phyloP scores from a whole-genome alignment of 2,888 invertebrate genomes.

The Cyclophora punctaria region DNA sequence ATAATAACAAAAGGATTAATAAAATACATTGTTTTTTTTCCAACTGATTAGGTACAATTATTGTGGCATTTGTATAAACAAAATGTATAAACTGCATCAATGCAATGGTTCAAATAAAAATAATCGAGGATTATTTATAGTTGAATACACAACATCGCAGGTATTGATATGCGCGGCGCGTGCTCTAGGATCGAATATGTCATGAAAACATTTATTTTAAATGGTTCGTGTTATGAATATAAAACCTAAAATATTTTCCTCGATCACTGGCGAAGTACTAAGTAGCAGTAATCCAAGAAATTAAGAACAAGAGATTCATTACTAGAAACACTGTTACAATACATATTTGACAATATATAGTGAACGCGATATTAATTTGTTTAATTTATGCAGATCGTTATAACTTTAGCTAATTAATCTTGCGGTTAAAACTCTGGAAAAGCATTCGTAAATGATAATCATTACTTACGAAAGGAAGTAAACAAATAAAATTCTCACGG shows the following conservation, averaged over 20 bases:
- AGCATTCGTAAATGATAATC: background rate
- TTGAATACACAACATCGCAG: slow-evolving; percentile 30
- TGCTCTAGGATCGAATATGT: slow-evolving; percentile 23
- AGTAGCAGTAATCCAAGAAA: background rate
- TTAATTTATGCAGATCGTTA: too few species aligned
- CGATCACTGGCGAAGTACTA: background rate
- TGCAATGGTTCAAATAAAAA: slow-evolving; percentile 25
- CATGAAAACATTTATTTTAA: slow-evolving; percentile 33
- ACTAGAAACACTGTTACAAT: too few species aligned
- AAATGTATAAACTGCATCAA: slow-evolving; percentile 3
- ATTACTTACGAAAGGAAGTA: slow-evolving; percentile 2
- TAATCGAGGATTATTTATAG: slow-evolving; percentile 19
- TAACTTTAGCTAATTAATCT: too few species aligned
- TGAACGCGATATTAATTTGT: too few species aligned
- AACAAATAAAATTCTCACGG: slow-evolving; percentile 36
- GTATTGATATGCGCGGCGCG: slow-evolving; percentile 31
- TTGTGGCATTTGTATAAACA: too few species aligned
- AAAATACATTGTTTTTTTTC: too few species aligned
- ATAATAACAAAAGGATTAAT: too few species aligned
- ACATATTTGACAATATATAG: too few species aligned
- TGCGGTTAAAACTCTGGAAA: slow-evolving; percentile 1
- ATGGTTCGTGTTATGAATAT: slow-evolving; percentile 31
- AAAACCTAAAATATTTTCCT: slow-evolving; percentile 5
- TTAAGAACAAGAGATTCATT: too few species aligned
- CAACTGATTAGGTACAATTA: too few species aligned